Conservation (phyloP, 2,888 invertebrate genomes). For the Amorpha juglandis region DNA sequence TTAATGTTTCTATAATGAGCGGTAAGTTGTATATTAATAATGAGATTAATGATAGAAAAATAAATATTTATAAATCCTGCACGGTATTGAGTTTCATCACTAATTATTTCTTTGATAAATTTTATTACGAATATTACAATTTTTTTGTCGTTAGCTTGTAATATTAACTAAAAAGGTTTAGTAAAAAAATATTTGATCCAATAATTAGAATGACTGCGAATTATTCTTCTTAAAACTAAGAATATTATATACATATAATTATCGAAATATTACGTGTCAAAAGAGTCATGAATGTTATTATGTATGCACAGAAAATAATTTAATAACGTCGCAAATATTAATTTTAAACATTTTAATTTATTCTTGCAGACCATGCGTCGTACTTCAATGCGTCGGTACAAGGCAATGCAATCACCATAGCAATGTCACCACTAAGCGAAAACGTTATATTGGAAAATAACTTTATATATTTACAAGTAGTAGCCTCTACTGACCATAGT, state of each 20-base stretch:
- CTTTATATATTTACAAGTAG: constrained; percentile 55
- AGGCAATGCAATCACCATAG: constrained; percentile 52
- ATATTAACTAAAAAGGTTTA: neutral
- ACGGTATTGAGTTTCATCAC: constrained; percentile 14
- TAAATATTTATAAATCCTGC: neutral
- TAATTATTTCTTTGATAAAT: constrained; percentile 5
- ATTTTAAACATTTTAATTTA: constrained; percentile 4
- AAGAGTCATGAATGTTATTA: too few relatives aligned
- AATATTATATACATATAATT: too few relatives aligned
- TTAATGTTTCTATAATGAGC: constrained; percentile 44
- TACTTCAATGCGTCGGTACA: constrained; percentile 49
- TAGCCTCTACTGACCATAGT: constrained; percentile 50
- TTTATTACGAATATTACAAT: neutral
- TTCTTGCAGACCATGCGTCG: constrained; percentile 47
- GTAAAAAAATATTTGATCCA: too few relatives aligned
- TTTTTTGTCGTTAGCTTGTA: neutral
- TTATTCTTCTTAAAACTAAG: too few relatives aligned
- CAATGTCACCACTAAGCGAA: constrained; percentile 51
- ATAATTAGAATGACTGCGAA: too few relatives aligned
- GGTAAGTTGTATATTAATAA: constrained; percentile 44
- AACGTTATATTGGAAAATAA: constrained; percentile 55
- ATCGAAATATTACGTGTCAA: too few relatives aligned
- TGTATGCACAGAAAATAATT: too few relatives aligned
- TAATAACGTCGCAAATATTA: too few relatives aligned
- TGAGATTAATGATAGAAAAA: constrained; percentile 21